phyloP scores from a whole-genome alignment of 2,797 vertebrate genomes.

The Lacerta viridis region DNA sequence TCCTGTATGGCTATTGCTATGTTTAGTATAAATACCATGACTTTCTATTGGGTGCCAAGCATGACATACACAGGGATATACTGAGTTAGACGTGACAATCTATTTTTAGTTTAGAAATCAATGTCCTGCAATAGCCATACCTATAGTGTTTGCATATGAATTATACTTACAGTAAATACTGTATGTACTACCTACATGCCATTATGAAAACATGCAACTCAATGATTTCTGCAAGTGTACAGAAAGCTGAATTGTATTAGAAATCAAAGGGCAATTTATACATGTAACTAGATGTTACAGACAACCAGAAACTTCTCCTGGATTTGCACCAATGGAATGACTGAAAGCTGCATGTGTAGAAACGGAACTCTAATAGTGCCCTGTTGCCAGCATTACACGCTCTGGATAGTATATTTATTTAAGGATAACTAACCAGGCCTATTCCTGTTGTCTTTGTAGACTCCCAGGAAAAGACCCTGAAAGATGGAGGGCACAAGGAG shows the following conservation, averaged over 20 bases:
- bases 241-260: slow-evolving; percentile 27
- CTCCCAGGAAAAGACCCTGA: too few species aligned
- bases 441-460: not conserved
- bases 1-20: slow-evolving; percentile 18
- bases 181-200: slow-evolving; percentile 15
- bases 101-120: slow-evolving; percentile 69
- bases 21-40: slow-evolving; percentile 50
- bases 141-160: slow-evolving; percentile 24
- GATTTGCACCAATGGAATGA: not conserved
- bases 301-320: not conserved
- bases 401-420: not conserved
- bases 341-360: not conserved
- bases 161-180: not conserved
- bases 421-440: not conserved
- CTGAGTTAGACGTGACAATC: slow-evolving; percentile 42
- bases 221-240: slow-evolving; percentile 29
- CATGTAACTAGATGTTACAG: not conserved
- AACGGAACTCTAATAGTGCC: not conserved
- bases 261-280: not conserved
- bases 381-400: not conserved
- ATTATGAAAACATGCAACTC: slow-evolving; percentile 31
- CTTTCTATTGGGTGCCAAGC: slow-evolving; percentile 53
- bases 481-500: too few species aligned
- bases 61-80: slow-evolving; percentile 42
- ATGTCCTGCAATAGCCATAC: slow-evolving; percentile 55